These are phyloP conservation scores for Pseudopipra pipra DNA, from an alignment of 2,113 vertebrate species.

Conservation along the genomic window DNA sequence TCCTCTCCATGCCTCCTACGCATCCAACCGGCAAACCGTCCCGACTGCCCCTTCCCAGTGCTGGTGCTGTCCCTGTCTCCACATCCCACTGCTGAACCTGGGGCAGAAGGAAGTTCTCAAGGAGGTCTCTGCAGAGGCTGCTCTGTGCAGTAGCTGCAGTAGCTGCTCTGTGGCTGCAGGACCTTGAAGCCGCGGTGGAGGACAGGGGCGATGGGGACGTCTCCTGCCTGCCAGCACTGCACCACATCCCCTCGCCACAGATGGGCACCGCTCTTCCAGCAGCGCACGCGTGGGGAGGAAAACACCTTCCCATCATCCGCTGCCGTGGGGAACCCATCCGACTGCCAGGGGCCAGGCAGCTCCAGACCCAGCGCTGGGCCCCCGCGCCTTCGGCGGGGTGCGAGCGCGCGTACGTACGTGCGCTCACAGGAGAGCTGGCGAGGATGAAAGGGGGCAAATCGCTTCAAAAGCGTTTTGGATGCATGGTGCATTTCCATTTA, in stretches of 20 bases:
- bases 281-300: background rate
- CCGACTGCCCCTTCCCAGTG: background rate
- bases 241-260: background rate
- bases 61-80: background rate
- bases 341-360: background rate
- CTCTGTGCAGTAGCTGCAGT: too few species aligned
- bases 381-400: background rate
- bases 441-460: constrained; percentile 39
- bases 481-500: constrained; percentile 64
- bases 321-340: background rate
- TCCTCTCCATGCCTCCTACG: background rate
- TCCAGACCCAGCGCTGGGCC: background rate
- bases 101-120: background rate
- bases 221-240: background rate
- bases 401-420: background rate
- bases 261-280: background rate
- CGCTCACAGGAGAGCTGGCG: background rate
- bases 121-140: background rate
- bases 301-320: background rate
- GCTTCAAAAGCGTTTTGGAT: constrained; percentile 32
- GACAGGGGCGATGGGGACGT: background rate
- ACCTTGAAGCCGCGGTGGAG: fast-evolving
- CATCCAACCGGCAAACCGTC: background rate
- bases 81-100: background rate
- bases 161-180: background rate